Percentiles rank a stretch among this genome's conserved stretches.
Conservation (phyloP, 1,140 invertebrate species). For the Calephelis virginiensis region DNA sequence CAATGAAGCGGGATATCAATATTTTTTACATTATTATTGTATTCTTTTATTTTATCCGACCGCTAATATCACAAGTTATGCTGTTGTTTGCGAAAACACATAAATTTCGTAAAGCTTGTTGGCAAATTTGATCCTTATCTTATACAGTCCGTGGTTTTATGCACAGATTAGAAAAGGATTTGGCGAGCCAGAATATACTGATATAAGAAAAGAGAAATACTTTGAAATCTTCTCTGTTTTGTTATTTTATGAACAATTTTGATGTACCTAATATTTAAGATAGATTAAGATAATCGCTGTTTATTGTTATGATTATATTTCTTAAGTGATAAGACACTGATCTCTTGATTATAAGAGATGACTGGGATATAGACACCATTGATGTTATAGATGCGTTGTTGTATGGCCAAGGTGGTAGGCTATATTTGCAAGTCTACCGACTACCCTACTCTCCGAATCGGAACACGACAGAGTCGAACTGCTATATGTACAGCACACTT, state of each 20-base stretch:
- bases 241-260: no score
- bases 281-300: no score
- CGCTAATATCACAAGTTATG: slow-evolving; percentile 9
- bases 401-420: no score
- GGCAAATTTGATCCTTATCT: slow-evolving; percentile 18
- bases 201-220: background rate
- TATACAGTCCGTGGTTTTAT: slow-evolving; percentile 10
- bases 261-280: no score
- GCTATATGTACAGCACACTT: no score
- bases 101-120: slow-evolving; percentile 18
- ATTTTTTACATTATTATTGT: slow-evolving; percentile 2
- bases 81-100: slow-evolving; percentile 5
- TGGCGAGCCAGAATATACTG: slow-evolving; percentile 6
- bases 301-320: no score
- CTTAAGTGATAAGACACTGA: no score
- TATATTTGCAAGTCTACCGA: rapidly evolving
- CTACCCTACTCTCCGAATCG: no score
- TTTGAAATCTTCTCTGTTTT: background rate
- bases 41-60: background rate
- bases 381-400: no score
- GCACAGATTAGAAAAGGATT: slow-evolving; percentile 7
- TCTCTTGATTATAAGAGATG: no score
- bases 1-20: background rate
- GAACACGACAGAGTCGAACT: no score
- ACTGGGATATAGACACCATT: no score